Conservation (phyloP, 2,113 vertebrate genomes). For the Toxostoma redivivum region DNA sequence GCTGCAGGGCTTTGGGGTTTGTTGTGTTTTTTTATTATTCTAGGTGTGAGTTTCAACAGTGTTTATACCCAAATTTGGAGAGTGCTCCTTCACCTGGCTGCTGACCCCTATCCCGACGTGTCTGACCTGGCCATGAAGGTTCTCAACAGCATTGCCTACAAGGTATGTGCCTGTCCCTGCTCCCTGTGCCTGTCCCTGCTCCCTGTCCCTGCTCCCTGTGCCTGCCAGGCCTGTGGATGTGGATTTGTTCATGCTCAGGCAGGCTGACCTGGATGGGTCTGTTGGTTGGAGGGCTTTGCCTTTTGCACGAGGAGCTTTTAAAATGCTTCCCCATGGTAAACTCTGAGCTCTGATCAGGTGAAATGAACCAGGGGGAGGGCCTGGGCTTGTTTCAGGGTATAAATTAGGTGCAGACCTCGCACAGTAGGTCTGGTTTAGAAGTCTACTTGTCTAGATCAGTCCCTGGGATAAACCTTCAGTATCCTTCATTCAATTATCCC, state of each 20-base stretch:
- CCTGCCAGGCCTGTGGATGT: not conserved
- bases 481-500: constrained; percentile 51
- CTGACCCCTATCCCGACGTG: constrained; percentile 93
- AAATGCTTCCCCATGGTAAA: not conserved
- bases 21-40: not conserved
- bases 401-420: not conserved
- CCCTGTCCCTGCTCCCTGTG: too few species aligned
- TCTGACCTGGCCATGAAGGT: constrained; percentile 97
- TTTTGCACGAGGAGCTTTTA: constrained; percentile 2
- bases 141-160: constrained; percentile 96
- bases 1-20: not conserved
- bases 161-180: constrained; percentile 70
- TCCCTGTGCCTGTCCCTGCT: not conserved
- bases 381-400: not conserved
- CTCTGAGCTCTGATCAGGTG: not conserved
- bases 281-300: not conserved
- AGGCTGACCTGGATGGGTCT: not conserved
- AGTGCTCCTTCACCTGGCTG: constrained; percentile 91
- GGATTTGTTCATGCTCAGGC: not conserved
- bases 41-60: constrained; percentile 98
- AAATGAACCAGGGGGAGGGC: constrained; percentile 13
- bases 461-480: constrained; percentile 24
- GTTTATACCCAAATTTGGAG: constrained; percentile 99
- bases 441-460: constrained; percentile 16
- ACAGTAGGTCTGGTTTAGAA: not conserved